A percentile compares a stretch with the other conserved stretches of the same genome.
phyloP scores from a whole-genome alignment of 2,113 vertebrate genomes.

The Chrysemys picta region DNA sequence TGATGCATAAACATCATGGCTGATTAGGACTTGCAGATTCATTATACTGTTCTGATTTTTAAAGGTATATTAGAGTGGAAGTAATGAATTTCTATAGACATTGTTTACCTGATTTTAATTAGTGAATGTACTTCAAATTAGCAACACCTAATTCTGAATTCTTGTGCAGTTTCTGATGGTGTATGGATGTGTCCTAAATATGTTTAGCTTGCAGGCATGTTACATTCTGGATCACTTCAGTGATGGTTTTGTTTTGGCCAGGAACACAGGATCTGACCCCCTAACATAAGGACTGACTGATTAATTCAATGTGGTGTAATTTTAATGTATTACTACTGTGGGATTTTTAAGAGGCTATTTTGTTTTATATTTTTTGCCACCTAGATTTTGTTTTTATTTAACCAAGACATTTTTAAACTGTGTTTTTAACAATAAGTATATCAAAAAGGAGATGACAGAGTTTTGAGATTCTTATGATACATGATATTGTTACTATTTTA shows the following conservation, averaged over 20 bases:
- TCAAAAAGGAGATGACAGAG: background rate
- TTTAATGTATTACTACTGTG: background rate
- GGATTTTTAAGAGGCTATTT: background rate
- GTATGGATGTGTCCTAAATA: background rate
- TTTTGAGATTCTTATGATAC: background rate
- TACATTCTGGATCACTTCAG: background rate
- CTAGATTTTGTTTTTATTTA: background rate
- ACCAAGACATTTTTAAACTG: no score
- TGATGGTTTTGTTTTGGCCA: background rate
- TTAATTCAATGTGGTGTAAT: background rate
- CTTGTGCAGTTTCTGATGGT: background rate
- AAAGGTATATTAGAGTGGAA: background rate
- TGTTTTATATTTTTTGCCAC: background rate
- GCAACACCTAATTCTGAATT: background rate
- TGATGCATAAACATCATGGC: conserved; percentile 13
- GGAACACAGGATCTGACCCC: background rate
- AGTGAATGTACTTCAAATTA: background rate
- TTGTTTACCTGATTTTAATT: conserved; percentile 44
- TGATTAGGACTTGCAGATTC: conserved; percentile 19
- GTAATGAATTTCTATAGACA: background rate
- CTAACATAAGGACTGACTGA: background rate
- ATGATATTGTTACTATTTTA: background rate
- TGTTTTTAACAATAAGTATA: background rate
- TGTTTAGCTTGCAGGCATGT: background rate
- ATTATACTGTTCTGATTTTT: conserved; percentile 17